Evolutionary conservation across 2,113 vertebrate genomes (phyloP).

Genomic region (Crotalus horridus): DNA sequence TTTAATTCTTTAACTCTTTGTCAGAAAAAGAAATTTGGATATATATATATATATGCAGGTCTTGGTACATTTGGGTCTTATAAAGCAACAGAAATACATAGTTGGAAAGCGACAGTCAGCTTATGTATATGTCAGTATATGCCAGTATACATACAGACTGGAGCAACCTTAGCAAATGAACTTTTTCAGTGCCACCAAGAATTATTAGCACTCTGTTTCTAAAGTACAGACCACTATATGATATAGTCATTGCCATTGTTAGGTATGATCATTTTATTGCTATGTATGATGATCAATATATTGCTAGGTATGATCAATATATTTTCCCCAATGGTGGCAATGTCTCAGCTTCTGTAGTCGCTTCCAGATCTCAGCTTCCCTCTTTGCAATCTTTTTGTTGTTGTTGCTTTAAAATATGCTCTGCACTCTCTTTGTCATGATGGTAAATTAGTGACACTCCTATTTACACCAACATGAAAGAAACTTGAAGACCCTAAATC

Average conservation of each 20-base stretch:
- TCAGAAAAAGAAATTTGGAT: too few species aligned
- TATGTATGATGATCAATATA: background rate
- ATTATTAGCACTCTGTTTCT: background rate
- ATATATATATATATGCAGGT: too few species aligned
- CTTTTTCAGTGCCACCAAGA: background rate
- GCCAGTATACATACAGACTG: background rate
- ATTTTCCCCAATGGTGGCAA: background rate
- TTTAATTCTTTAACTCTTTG: too few species aligned
- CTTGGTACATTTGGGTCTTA: too few species aligned
- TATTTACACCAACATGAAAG: background rate
- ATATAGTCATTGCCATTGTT: background rate
- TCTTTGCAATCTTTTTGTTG: background rate
- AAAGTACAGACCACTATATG: background rate
- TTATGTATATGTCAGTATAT: background rate
- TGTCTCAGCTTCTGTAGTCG: background rate
- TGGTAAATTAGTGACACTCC: background rate
- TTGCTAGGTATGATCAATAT: too few species aligned
- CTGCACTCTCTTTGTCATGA: background rate
- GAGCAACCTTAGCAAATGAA: background rate
- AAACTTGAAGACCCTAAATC: constrained; percentile 5
- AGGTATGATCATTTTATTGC: background rate
- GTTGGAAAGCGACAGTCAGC: background rate
- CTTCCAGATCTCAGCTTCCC: background rate
- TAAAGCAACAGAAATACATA: background rate
- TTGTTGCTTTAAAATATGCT: background rate